Evolutionary conservation across 1,140 invertebrate genomes (phyloP).

Genomic region (Cryptotermes secundus): DNA sequence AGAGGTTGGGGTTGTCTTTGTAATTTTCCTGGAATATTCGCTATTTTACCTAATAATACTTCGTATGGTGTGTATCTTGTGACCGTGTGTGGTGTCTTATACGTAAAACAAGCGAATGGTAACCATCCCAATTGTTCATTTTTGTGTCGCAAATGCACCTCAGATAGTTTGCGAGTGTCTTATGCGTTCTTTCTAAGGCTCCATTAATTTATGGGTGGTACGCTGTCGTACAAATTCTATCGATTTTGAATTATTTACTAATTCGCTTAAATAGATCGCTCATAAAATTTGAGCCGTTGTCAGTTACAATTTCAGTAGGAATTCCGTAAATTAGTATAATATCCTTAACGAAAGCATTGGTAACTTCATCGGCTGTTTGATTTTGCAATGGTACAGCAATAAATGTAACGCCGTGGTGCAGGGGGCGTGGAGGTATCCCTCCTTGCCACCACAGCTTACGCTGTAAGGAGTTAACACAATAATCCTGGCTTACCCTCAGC

Average conservation of each 20-base stretch:
- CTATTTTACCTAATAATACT: conserved; percentile 49
- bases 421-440: no score
- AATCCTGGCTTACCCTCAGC: no score
- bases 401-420: no score
- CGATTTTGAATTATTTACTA: conserved; percentile 42
- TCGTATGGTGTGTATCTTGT: conserved; percentile 48
- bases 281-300: conserved; percentile 45
- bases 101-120: conserved; percentile 48
- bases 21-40: conserved; percentile 34
- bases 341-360: no score
- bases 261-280: conserved; percentile 43
- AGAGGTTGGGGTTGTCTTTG: conserved; percentile 9
- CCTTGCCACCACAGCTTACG: no score
- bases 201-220: conserved; percentile 48
- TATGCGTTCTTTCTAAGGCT: conserved; percentile 46
- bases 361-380: no score
- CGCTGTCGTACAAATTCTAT: conserved; percentile 44
- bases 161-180: conserved; percentile 46
- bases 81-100: conserved; percentile 48
- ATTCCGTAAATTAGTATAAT: conserved; percentile 37
- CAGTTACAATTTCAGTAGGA: conserved; percentile 42
- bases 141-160: conserved; percentile 45
- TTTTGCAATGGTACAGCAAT: no score
- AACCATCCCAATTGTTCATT: conserved; percentile 50
- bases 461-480: no score